Evolutionary conservation across 2,888 invertebrate species (phyloP).

Genomic region (Cephus nigrinus): DNA sequence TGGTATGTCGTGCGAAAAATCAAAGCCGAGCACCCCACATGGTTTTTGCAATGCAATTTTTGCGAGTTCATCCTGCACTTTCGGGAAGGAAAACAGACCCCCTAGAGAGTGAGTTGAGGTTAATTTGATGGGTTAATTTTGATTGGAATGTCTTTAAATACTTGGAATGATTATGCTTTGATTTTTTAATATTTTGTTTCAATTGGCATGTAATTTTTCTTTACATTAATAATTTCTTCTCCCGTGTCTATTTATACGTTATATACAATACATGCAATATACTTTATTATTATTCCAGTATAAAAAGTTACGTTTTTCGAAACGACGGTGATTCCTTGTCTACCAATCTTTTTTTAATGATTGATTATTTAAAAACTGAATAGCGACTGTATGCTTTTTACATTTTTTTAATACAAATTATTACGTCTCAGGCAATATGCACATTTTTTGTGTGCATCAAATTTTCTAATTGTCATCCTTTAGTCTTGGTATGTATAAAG

Average conservation of each 20-base stretch:
- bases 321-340: not conserved
- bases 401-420: not conserved
- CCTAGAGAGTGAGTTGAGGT: conserved; percentile 46
- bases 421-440: not conserved
- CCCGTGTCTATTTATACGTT: not conserved
- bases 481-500: not conserved
- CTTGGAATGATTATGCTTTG: not conserved
- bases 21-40: conserved; percentile 28
- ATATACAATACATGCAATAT: not conserved
- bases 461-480: not conserved
- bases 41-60: conserved; percentile 61
- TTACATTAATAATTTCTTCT: not conserved
- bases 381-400: not conserved
- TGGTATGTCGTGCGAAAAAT: conserved; percentile 38
- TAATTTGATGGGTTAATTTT: not conserved
- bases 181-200: not conserved
- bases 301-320: not conserved
- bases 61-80: conserved; percentile 52
- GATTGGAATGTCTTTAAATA: not conserved
- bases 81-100: conserved; percentile 51
- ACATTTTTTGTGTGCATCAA: not conserved
- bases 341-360: not conserved
- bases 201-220: not conserved
- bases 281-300: not conserved
- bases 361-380: too few species aligned